Percentiles rank a stretch among this genome's conserved stretches.
These are phyloP conservation scores for Apaloderma vittatum DNA, from an alignment of 2,113 vertebrate genomes.

Conservation along the genomic window DNA sequence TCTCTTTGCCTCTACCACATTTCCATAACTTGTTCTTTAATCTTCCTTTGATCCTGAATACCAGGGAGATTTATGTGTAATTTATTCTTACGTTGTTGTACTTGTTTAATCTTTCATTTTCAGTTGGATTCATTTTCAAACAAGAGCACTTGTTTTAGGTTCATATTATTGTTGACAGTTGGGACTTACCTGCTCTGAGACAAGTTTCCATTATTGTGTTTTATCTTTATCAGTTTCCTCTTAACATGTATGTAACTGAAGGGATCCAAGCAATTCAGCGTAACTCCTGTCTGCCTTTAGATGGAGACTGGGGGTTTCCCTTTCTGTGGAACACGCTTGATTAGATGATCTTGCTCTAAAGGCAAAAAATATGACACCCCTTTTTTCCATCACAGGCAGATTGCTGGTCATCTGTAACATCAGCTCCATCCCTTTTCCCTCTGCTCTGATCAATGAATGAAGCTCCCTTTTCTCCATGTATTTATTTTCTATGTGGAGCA, in stretches of 20 bases:
- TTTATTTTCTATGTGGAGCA: background rate
- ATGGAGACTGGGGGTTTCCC: background rate
- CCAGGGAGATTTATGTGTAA: slow-evolving; percentile 72
- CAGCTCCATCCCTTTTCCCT: background rate
- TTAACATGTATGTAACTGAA: slow-evolving; percentile 38
- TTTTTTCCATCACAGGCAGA: background rate
- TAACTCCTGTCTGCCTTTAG: slow-evolving; percentile 6
- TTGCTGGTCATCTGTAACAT: background rate
- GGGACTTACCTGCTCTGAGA: slow-evolving; percentile 51
- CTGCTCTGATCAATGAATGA: background rate
- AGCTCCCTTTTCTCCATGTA: background rate
- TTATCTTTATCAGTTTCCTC: slow-evolving; percentile 60
- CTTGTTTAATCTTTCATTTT: slow-evolving; percentile 77
- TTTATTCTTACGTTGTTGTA: slow-evolving; percentile 71
- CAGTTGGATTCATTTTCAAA: slow-evolving; percentile 70
- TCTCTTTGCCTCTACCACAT: slow-evolving; percentile 51
- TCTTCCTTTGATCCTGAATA: slow-evolving; percentile 75
- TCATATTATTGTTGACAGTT: slow-evolving; percentile 61
- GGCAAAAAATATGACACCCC: background rate
- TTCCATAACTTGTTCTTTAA: slow-evolving; percentile 74
- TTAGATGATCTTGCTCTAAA: background rate
- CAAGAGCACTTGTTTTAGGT: slow-evolving; percentile 42
- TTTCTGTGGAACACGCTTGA: background rate
- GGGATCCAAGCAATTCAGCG: background rate
- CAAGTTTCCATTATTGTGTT: slow-evolving; percentile 26